A percentile compares a stretch with the other conserved stretches of the same genome.
Evolutionary conservation across 2,797 vertebrate species (phyloP).

Genomic region (Scolopax rusticola): DNA sequence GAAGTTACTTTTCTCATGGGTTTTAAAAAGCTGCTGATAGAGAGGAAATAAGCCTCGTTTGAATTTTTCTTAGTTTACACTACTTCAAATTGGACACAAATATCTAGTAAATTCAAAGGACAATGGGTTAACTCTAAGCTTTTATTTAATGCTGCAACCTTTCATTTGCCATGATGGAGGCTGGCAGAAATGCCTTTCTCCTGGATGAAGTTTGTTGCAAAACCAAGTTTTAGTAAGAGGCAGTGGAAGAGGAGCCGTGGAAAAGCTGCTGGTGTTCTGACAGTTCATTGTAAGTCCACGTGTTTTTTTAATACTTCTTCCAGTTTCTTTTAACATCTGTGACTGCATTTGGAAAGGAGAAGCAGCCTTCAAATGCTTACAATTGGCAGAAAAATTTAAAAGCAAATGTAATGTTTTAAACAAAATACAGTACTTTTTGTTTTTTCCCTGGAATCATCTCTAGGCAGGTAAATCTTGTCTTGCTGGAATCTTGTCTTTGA

Average conservation of each 20-base stretch:
- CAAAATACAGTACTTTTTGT: background rate
- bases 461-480: background rate
- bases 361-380: background rate
- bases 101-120: background rate
- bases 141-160: background rate
- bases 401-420: background rate
- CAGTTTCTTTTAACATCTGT: background rate
- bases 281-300: background rate
- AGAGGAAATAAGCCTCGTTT: background rate
- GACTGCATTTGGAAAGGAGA: background rate
- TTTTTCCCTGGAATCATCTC: background rate
- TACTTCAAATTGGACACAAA: background rate
- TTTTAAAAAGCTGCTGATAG: background rate
- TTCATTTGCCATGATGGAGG: background rate
- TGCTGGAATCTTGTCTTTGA: background rate
- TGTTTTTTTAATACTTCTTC: background rate
- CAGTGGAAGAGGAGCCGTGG: background rate
- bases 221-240: background rate
- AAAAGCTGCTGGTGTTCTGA: background rate
- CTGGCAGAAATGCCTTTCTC: background rate
- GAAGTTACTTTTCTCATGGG: background rate
- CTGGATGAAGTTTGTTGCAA: background rate
- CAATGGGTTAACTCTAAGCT: background rate
- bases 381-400: background rate
- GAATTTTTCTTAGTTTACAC: background rate